A percentile compares a stretch with the other conserved stretches of the same genome.
These are phyloP conservation scores for Hyposoter dolosus DNA, from an alignment of 2,888 invertebrate genomes.

Conservation along the genomic window DNA sequence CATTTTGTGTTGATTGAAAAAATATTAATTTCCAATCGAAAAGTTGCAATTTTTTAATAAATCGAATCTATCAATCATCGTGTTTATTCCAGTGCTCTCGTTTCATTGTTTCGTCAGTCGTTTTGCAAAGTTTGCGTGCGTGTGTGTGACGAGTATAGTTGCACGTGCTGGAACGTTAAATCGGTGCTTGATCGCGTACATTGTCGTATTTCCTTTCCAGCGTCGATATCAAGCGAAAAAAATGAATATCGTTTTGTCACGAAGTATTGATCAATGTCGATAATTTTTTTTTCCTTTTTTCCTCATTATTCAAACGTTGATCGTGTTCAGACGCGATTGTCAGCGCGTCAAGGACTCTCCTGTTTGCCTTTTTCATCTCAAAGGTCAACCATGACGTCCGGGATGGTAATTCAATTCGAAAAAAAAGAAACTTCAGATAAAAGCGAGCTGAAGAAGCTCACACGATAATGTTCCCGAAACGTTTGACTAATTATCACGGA, in stretches of 20 bases:
- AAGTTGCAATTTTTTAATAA: not conserved
- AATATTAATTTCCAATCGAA: not conserved
- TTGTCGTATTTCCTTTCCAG: constrained; percentile 29
- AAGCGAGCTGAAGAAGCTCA: not conserved
- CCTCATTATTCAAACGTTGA: constrained; percentile 7
- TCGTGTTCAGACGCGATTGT: constrained; percentile 13
- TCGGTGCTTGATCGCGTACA: constrained; percentile 8
- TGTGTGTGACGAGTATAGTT: not conserved
- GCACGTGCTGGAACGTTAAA: not conserved
- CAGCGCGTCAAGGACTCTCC: not conserved
- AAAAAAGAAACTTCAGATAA: not conserved
- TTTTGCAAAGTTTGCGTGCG: not conserved
- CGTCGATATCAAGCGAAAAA: constrained; percentile 17
- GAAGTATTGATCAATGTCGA: constrained; percentile 27
- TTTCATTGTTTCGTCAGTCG: constrained; percentile 7
- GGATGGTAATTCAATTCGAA: constrained; percentile 7
- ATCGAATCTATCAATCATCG: not conserved
- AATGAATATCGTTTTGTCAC: constrained; percentile 27
- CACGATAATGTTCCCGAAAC: not conserved
- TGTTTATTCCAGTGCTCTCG: constrained; percentile 7
- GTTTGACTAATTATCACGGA: not conserved
- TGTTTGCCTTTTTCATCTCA: not conserved
- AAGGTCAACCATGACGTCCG: not conserved
- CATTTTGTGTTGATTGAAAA: not conserved
- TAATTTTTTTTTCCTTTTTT: constrained; percentile 1